phyloP scores from a whole-genome alignment of 1,140 invertebrate species.

The Gonatopus flavifemur region DNA sequence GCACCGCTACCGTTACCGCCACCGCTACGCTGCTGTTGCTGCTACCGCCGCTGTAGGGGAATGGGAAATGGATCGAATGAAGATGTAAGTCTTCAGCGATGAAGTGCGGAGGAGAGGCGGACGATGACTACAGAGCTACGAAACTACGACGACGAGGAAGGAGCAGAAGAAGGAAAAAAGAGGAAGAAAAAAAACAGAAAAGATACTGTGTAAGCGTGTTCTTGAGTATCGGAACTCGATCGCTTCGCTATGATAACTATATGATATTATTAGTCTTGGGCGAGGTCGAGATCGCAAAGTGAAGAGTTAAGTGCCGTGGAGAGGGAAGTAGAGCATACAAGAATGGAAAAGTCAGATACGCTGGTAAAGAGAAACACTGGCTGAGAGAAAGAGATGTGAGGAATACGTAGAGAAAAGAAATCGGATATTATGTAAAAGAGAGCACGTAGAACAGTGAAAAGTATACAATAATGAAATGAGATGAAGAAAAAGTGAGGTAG shows the following conservation, averaged over 20 bases:
- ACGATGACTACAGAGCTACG: neutral
- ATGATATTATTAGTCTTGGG: conserved; percentile 23
- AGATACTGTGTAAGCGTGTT: neutral
- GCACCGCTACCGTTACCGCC: too few species aligned
- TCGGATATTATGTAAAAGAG: too few species aligned
- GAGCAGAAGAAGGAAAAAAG: neutral
- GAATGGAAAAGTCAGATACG: too few species aligned
- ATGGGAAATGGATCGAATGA: conserved; percentile 21
- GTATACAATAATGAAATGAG: too few species aligned
- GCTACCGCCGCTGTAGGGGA: neutral
- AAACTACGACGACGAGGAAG: neutral
- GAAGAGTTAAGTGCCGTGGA: conserved; percentile 6
- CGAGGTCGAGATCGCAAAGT: conserved; percentile 8
- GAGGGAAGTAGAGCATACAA: conserved; percentile 6
- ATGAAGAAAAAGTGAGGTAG: too few species aligned
- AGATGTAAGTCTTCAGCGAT: conserved; percentile 16
- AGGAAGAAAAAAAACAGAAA: neutral
- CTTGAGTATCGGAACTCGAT: conserved; percentile 15
- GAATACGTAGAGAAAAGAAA: too few species aligned
- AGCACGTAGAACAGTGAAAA: too few species aligned
- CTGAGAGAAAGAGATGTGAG: too few species aligned
- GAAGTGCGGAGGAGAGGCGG: neutral
- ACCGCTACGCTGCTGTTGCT: too few species aligned
- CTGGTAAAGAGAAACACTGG: too few species aligned
- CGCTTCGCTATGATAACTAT: conserved; percentile 18